These are phyloP conservation scores for Malthinus flaveolus DNA, from an alignment of 2,888 invertebrate species.

Conservation along the genomic window DNA sequence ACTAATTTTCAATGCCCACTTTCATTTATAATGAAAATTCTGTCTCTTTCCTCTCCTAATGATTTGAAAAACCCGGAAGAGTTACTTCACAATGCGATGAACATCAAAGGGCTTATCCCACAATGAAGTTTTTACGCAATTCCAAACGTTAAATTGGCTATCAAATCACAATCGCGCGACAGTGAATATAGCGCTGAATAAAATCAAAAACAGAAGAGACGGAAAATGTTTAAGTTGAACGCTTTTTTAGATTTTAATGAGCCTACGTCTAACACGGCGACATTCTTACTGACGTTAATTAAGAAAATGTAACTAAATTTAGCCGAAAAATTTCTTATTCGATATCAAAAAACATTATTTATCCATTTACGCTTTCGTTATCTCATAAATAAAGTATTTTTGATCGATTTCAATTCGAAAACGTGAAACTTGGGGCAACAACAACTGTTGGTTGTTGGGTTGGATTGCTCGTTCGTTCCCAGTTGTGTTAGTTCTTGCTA, in stretches of 20 bases:
- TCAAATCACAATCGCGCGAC: slow-evolving; percentile 12
- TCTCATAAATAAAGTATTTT: too few species aligned
- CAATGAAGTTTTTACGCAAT: slow-evolving; percentile 6
- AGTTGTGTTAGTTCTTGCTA: background rate
- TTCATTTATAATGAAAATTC: background rate
- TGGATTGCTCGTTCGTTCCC: too few species aligned
- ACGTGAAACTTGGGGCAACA: too few species aligned
- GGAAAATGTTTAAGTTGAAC: background rate
- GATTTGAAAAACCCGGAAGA: slow-evolving; percentile 2
- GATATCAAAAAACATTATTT: too few species aligned
- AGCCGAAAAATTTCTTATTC: too few species aligned
- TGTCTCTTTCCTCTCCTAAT: background rate
- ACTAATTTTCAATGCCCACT: background rate
- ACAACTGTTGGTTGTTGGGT: too few species aligned
- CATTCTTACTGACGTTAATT: slow-evolving; percentile 1
- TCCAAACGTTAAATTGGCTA: slow-evolving; percentile 8
- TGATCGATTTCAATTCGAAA: too few species aligned
- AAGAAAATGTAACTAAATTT: background rate
- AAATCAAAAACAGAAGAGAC: slow-evolving; percentile 1
- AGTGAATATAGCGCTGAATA: background rate
- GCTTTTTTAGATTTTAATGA: slow-evolving; percentile 1
- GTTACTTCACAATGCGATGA: slow-evolving; percentile 3
- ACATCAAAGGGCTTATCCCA: slow-evolving; percentile 4
- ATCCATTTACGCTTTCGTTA: too few species aligned
- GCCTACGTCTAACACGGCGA: slow-evolving; percentile 1